Evolutionary conservation across 2,888 invertebrate species (phyloP).

Genomic region (Ecliptopera silaceata): DNA sequence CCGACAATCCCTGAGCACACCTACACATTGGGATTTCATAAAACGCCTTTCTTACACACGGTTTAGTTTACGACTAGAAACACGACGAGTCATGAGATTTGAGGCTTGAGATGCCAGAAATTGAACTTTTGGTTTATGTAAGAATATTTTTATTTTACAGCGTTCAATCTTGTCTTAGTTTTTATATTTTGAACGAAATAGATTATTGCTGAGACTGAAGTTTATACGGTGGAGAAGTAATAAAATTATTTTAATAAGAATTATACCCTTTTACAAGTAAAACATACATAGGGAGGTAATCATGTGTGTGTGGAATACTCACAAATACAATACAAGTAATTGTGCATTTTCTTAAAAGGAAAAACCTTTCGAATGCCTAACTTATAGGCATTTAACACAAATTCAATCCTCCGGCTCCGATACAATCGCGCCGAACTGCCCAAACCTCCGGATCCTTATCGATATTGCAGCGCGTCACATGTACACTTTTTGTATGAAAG

Average conservation of each 20-base stretch:
- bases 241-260: too few relatives aligned
- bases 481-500: constrained; percentile 77
- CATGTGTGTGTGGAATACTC: neutral
- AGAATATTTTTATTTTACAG: too few relatives aligned
- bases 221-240: too few relatives aligned
- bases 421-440: constrained; percentile 57
- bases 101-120: too few relatives aligned
- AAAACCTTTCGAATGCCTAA: constrained; percentile 6
- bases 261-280: too few relatives aligned
- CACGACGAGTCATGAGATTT: constrained; percentile 11
- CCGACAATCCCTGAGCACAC: constrained; percentile 60
- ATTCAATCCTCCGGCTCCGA: constrained; percentile 35
- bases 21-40: constrained; percentile 70
- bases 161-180: too few relatives aligned
- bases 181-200: too few relatives aligned
- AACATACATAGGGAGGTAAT: neutral
- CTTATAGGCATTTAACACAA: constrained; percentile 19
- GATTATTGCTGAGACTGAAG: too few relatives aligned
- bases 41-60: constrained; percentile 50
- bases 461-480: constrained; percentile 69
- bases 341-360: neutral
- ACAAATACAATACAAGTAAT: neutral
- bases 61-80: constrained; percentile 32
- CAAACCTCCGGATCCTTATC: constrained; percentile 39
- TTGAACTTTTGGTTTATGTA: constrained; percentile 3